Evolutionary conservation across 2,888 invertebrate genomes (phyloP).

Genomic region (Acanthosoma haemorrhoidale): DNA sequence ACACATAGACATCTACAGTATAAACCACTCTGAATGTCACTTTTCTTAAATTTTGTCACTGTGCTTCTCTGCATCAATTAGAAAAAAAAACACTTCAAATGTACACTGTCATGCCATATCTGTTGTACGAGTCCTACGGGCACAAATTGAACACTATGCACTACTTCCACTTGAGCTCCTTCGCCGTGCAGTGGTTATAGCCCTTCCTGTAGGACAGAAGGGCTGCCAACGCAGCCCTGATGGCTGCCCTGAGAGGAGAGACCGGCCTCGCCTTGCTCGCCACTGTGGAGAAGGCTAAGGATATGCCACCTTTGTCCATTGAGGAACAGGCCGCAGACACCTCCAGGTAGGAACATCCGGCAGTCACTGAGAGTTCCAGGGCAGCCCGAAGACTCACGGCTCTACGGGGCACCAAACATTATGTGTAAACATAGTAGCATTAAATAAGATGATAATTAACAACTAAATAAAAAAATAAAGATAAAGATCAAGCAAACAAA

Average conservation of each 20-base stretch:
- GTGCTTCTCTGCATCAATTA: too few species aligned
- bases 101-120: too few species aligned
- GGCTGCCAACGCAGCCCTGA: neutral
- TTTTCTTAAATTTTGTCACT: too few species aligned
- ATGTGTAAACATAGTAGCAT: too few species aligned
- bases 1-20: too few species aligned
- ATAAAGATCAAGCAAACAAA: too few species aligned
- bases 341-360: slow-evolving; percentile 17
- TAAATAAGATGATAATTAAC: too few species aligned
- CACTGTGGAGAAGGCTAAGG: slow-evolving; percentile 10
- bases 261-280: neutral
- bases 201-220: slow-evolving; percentile 8
- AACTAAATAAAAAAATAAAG: too few species aligned
- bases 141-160: neutral
- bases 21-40: too few species aligned
- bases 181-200: neutral
- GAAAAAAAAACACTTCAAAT: too few species aligned
- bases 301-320: neutral
- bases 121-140: neutral
- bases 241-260: neutral
- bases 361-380: neutral
- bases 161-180: neutral
- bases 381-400: neutral
- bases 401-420: neutral
- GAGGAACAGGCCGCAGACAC: slow-evolving; percentile 5